Evolutionary conservation across 2,888 invertebrate species (phyloP).

Genomic region (Laothoe populi): DNA sequence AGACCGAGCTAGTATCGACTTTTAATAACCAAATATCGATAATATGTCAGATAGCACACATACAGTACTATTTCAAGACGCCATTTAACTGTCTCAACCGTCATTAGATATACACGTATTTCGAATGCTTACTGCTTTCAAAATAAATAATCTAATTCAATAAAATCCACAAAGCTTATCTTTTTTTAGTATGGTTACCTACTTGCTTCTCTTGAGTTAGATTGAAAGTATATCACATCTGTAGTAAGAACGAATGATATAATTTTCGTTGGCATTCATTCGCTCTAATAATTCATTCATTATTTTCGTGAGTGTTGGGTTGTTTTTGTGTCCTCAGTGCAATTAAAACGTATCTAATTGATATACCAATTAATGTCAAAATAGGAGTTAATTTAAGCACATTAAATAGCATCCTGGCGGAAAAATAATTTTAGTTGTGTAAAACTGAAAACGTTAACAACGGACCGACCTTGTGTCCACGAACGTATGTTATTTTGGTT

Average conservation of each 20-base stretch:
- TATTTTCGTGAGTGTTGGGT: constrained; percentile 66
- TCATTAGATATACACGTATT: too few species aligned
- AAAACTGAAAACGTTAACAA: constrained; percentile 44
- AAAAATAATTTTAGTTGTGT: constrained; percentile 42
- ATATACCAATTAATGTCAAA: constrained; percentile 26
- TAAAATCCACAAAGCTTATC: too few species aligned
- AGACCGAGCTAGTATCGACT: too few species aligned
- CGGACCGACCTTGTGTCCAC: constrained; percentile 67
- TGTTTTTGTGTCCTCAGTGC: constrained; percentile 66
- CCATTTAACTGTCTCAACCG: too few species aligned
- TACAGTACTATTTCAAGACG: too few species aligned
- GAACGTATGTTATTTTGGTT: constrained; percentile 66
- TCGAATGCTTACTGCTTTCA: too few species aligned
- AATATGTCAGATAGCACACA: too few species aligned
- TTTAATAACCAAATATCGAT: too few species aligned
- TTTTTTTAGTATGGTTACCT: too few species aligned
- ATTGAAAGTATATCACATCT: too few species aligned
- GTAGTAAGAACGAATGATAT: background rate
- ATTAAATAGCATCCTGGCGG: constrained; percentile 35
- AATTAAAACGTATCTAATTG: constrained; percentile 44
- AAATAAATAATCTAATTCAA: too few species aligned
- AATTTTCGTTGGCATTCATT: background rate
- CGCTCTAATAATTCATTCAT: constrained; percentile 44
- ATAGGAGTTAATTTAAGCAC: constrained; percentile 5
- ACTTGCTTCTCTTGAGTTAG: too few species aligned